Percentiles rank a stretch among this genome's conserved stretches.
Evolutionary conservation across 1,140 invertebrate genomes (phyloP).

Genomic region (Formica selysi): DNA sequence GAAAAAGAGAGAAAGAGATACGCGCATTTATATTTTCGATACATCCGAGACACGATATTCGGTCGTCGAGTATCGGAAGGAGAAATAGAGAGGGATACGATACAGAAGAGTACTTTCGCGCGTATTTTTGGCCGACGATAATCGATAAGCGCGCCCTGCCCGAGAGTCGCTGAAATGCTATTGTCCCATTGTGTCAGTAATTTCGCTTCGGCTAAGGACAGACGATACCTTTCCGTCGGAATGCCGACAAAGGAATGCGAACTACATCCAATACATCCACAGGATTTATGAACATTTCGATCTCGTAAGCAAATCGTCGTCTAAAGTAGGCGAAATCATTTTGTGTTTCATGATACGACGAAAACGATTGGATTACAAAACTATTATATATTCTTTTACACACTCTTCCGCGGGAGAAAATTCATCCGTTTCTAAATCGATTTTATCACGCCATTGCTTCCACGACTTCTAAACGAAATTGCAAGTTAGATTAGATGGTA

Average conservation of each 20-base stretch:
- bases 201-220: neutral
- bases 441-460: slow-evolving; percentile 11
- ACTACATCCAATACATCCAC: neutral
- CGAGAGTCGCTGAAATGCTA: slow-evolving; percentile 23
- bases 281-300: slow-evolving; percentile 52
- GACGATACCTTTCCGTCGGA: slow-evolving; percentile 55
- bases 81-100: neutral
- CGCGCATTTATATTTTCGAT: slow-evolving; percentile 33
- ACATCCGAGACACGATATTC: slow-evolving; percentile 31
- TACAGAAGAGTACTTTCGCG: slow-evolving; percentile 64
- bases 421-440: slow-evolving; percentile 32
- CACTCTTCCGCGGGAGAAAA: slow-evolving; percentile 17
- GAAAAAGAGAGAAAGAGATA: neutral
- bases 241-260: slow-evolving; percentile 22
- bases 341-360: neutral
- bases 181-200: slow-evolving; percentile 24
- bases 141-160: slow-evolving; percentile 66
- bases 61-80: neutral
- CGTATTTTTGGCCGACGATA: slow-evolving; percentile 69
- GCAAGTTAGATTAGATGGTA: slow-evolving; percentile 40
- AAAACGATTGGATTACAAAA: slow-evolving; percentile 45
- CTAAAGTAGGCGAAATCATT: slow-evolving; percentile 38
- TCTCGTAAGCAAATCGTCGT: slow-evolving; percentile 42
- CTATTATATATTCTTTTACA: slow-evolving; percentile 33
- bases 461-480: neutral